These are phyloP conservation scores for Dicaeum eximium DNA, from an alignment of 2,113 vertebrate genomes.

Conservation along the genomic window DNA sequence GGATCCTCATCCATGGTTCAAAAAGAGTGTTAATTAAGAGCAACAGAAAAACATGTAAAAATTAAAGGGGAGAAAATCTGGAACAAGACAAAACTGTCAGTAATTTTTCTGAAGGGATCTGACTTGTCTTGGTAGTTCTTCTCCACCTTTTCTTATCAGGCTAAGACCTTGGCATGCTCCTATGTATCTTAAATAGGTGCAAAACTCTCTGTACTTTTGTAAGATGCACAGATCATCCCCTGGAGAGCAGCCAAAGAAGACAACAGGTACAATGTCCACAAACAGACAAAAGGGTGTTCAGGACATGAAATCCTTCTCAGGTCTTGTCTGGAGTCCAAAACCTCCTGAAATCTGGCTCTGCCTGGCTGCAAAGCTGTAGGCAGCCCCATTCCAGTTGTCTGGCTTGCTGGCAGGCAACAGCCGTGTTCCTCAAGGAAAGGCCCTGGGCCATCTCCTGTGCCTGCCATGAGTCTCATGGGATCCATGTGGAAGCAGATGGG, in stretches of 20 bases:
- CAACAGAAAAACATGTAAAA: conserved; percentile 22
- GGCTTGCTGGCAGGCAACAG: background rate
- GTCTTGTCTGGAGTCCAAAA: background rate
- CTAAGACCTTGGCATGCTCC: background rate
- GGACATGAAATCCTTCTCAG: background rate
- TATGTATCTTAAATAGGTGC: accelerated
- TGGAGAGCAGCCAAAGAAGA: background rate
- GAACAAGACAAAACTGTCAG: background rate
- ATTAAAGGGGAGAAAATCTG: background rate
- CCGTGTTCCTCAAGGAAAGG: background rate
- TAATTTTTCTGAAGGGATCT: background rate
- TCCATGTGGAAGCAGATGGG: conserved; percentile 3
- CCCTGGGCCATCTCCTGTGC: background rate
- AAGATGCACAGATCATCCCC: accelerated
- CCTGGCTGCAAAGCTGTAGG: background rate
- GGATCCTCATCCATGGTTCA: background rate
- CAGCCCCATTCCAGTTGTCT: background rate
- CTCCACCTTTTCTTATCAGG: background rate
- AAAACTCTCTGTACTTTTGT: background rate
- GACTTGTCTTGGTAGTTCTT: background rate
- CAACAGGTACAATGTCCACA: background rate
- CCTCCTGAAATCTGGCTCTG: background rate
- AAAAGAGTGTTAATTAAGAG: conserved; percentile 26
- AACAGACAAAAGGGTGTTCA: background rate
- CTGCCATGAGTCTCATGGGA: background rate